phyloP scores from a whole-genome alignment of 2,113 vertebrate genomes.

The Cettia cetti region DNA sequence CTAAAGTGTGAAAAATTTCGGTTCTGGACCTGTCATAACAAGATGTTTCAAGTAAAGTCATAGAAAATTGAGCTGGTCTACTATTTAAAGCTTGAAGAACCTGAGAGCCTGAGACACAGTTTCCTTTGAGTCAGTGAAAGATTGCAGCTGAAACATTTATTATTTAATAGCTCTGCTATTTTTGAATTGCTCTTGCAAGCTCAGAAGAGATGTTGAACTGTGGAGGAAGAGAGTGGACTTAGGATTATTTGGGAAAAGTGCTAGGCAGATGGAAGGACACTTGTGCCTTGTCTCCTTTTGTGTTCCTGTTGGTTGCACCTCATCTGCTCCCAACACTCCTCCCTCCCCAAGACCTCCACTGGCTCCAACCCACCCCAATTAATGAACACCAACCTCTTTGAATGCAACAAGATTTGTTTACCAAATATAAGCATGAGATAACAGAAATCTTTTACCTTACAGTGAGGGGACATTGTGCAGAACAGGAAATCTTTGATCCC shows the following conservation, averaged over 20 bases:
- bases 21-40: background rate
- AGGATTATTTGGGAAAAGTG: background rate
- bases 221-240: background rate
- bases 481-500: background rate
- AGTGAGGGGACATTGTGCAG: accelerated
- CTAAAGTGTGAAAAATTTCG: background rate
- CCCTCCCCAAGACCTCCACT: background rate
- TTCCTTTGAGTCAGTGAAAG: background rate
- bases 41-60: background rate
- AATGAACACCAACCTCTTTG: background rate
- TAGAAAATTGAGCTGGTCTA: background rate
- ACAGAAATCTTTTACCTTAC: background rate
- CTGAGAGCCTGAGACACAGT: background rate
- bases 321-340: background rate
- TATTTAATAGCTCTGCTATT: background rate
- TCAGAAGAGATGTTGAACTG: background rate
- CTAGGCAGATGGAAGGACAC: background rate
- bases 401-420: background rate
- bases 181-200: background rate
- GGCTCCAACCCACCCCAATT: background rate
- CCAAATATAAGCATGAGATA: background rate
- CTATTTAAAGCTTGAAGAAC: background rate
- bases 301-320: background rate
- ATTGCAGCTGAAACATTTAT: background rate
- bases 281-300: background rate